Evolutionary conservation across 1,140 invertebrate species (phyloP).

Genomic region (Riptortus pedestris): DNA sequence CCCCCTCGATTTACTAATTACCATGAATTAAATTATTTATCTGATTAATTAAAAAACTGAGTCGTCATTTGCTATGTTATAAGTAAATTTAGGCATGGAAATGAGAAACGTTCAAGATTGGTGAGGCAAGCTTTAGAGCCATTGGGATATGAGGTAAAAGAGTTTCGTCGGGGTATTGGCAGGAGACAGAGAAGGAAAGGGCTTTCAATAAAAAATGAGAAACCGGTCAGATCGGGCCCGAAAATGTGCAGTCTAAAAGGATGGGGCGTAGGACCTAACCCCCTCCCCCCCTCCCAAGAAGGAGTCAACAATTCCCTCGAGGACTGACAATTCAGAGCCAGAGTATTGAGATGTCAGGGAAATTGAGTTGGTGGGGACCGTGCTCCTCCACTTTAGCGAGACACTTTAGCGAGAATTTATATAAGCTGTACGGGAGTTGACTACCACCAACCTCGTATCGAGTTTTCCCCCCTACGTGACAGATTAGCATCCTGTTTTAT

Average conservation of each 20-base stretch:
- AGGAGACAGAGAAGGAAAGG: not conserved
- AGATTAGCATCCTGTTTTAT: slow-evolving; percentile 15
- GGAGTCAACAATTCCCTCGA: slow-evolving; percentile 2
- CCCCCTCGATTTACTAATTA: no score
- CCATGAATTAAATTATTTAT: no score
- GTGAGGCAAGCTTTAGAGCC: no score
- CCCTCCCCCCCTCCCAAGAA: no score
- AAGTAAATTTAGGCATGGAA: no score
- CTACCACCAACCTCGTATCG: not conserved
- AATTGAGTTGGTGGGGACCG: slow-evolving; percentile 10
- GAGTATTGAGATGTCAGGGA: slow-evolving; percentile 15
- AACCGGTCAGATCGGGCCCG: slow-evolving; percentile 6
- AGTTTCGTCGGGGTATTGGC: no score
- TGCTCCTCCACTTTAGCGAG: not conserved
- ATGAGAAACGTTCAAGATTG: no score
- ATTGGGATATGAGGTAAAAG: no score
- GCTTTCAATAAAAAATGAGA: slow-evolving; percentile 17
- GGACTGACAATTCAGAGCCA: not conserved
- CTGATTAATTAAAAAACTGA: no score
- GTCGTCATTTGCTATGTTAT: no score
- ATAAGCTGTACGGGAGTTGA: not conserved
- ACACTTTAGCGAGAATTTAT: slow-evolving; percentile 15
- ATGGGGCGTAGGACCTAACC: not conserved
- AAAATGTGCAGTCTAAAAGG: no score
- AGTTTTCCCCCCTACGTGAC: slow-evolving; percentile 14